Percentiles rank a stretch among this genome's conserved stretches.
phyloP scores from a whole-genome alignment of 2,113 vertebrate genomes.

The Nothobranchius kuhntae region DNA sequence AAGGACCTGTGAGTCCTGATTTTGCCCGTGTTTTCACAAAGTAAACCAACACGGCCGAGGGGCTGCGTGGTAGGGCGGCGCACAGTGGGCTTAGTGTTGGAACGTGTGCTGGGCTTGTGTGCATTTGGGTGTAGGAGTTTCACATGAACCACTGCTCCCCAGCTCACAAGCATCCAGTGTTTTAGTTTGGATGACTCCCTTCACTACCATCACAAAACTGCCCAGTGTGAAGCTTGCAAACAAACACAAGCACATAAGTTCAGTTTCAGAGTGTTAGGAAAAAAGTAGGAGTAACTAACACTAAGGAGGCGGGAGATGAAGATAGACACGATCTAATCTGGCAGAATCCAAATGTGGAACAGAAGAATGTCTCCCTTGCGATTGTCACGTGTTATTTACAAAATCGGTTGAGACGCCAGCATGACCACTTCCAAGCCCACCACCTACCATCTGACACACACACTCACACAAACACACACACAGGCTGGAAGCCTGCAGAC shows the following conservation, averaged over 20 bases:
- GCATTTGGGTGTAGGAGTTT: conserved; percentile 23
- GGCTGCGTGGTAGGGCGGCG: not conserved
- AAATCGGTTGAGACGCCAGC: conserved; percentile 23
- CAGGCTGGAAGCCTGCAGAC: conserved; percentile 18
- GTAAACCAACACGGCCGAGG: conserved; percentile 6
- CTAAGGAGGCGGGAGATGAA: conserved; percentile 19
- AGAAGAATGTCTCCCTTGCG: conserved; percentile 16
- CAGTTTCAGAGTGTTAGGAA: conserved; percentile 1
- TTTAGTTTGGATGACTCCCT: conserved; percentile 26
- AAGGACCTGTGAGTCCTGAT: not conserved
- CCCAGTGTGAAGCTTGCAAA: conserved; percentile 35
- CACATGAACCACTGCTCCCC: conserved; percentile 35
- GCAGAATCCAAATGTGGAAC: conserved; percentile 29
- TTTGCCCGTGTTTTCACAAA: conserved; percentile 9
- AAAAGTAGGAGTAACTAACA: not conserved
- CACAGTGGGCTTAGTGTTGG: conserved; percentile 45
- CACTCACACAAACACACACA: conserved; percentile 27
- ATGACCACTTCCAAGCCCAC: conserved; percentile 23
- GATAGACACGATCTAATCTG: conserved; percentile 27
- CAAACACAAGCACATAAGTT: conserved; percentile 46
- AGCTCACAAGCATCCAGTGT: conserved; percentile 58
- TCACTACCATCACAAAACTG: conserved; percentile 55
- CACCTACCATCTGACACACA: conserved; percentile 39
- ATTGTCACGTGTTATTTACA: conserved; percentile 9
- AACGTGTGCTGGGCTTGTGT: conserved; percentile 11